These are phyloP conservation scores for rabbit (Oryctolagus cuniculus) DNA, from an alignment of 2,113 vertebrate species.

Conservation along the genomic window DNA sequence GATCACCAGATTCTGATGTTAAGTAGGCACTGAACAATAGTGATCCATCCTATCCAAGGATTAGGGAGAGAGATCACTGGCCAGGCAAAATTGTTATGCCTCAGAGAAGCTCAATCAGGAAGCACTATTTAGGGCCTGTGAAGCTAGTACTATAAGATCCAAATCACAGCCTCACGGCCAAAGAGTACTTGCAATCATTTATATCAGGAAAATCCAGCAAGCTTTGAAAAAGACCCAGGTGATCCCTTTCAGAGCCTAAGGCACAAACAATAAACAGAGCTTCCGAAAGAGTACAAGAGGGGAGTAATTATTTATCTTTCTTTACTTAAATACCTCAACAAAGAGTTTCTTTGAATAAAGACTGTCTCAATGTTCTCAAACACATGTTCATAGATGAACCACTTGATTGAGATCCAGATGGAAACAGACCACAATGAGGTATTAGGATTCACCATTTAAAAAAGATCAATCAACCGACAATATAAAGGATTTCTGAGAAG, in stretches of 20 bases:
- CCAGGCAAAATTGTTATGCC: not conserved
- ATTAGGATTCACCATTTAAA: not conserved
- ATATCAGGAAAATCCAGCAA: not conserved
- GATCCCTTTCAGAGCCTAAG: not conserved
- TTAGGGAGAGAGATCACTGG: not conserved
- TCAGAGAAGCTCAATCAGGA: not conserved
- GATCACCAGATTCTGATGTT: not conserved
- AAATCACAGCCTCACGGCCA: fast-evolving
- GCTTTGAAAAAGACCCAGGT: slow-evolving; percentile 12
- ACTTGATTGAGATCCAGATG: not conserved
- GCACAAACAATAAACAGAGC: not conserved
- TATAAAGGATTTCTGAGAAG: slow-evolving; percentile 28
- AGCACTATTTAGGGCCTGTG: not conserved
- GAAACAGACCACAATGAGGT: not conserved
- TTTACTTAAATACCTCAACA: slow-evolving; percentile 46
- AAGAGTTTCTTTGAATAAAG: slow-evolving; percentile 47
- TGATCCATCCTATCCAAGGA: not conserved
- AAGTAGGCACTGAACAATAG: not conserved
- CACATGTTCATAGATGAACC: not conserved
- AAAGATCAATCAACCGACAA: not conserved
- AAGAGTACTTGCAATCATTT: not conserved
- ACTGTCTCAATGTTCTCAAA: not conserved
- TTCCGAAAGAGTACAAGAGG: not conserved
- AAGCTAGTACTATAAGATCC: not conserved
- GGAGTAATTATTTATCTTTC: slow-evolving; percentile 46